Evolutionary conservation across 2,113 vertebrate genomes (phyloP).

Genomic region (Syngnathoides biaculeatus): DNA sequence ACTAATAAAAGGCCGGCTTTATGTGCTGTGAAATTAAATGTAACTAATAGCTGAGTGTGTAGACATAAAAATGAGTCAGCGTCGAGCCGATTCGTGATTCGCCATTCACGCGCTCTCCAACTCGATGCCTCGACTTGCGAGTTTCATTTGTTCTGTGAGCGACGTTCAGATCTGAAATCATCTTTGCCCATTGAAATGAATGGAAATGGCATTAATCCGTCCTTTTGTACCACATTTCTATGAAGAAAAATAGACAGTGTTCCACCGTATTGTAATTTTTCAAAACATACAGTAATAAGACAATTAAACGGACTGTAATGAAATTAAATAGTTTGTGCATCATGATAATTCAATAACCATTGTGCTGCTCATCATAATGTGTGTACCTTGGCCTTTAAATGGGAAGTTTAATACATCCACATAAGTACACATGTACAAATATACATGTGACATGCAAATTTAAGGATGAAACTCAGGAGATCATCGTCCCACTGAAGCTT

Average conservation of each 20-base stretch:
- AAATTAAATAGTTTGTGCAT: not conserved
- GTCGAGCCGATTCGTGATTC: not conserved
- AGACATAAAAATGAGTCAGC: conserved; percentile 4
- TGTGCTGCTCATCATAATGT: not conserved
- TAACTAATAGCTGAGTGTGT: conserved; percentile 26
- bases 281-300: not conserved
- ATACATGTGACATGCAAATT: no score
- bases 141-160: not conserved
- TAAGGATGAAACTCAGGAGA: no score
- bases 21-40: conserved; percentile 74
- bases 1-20: conserved; percentile 63
- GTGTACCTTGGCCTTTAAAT: no score
- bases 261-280: not conserved
- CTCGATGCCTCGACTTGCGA: not conserved
- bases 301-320: not conserved
- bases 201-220: not conserved
- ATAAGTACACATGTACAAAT: no score
- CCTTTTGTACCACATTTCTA: not conserved
- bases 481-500: no score
- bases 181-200: not conserved
- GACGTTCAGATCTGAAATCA: not conserved
- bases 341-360: not conserved
- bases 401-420: no score
- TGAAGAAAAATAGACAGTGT: no score
- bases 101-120: not conserved